Conservation (phyloP, 2,113 vertebrate genomes). For the Pitta sordida region DNA sequence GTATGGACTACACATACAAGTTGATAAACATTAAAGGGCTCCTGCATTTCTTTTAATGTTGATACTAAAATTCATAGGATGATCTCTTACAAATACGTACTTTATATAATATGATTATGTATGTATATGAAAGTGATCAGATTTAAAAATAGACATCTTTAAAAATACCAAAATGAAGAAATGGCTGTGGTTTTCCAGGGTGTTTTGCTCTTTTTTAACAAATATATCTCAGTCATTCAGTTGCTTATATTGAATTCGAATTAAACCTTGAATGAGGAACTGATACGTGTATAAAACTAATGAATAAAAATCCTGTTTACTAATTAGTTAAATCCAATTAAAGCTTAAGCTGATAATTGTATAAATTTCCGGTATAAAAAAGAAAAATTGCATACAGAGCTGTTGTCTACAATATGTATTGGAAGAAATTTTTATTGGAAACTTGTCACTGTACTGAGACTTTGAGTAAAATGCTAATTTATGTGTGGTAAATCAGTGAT, state of each 20-base stretch:
- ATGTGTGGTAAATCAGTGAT: neutral
- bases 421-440: conserved; percentile 2
- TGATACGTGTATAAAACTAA: conserved; percentile 56
- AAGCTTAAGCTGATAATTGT: conserved; percentile 63
- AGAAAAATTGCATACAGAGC: neutral
- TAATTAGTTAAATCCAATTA: conserved; percentile 70
- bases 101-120: neutral
- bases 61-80: neutral
- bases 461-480: neutral
- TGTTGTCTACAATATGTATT: neutral
- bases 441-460: neutral
- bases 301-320: conserved; percentile 70
- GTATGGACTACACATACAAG: neutral
- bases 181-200: neutral
- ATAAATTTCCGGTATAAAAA: conserved; percentile 40
- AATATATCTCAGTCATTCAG: neutral
- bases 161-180: neutral
- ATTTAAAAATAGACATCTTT: neutral
- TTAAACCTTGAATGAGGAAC: conserved; percentile 44
- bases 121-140: neutral
- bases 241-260: conserved; percentile 41
- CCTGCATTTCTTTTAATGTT: conserved; percentile 7
- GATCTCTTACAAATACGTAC: neutral
- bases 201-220: neutral
- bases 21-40: conserved; percentile 14